phyloP scores from a whole-genome alignment of 2,113 vertebrate species.

The Albula goreensis region DNA sequence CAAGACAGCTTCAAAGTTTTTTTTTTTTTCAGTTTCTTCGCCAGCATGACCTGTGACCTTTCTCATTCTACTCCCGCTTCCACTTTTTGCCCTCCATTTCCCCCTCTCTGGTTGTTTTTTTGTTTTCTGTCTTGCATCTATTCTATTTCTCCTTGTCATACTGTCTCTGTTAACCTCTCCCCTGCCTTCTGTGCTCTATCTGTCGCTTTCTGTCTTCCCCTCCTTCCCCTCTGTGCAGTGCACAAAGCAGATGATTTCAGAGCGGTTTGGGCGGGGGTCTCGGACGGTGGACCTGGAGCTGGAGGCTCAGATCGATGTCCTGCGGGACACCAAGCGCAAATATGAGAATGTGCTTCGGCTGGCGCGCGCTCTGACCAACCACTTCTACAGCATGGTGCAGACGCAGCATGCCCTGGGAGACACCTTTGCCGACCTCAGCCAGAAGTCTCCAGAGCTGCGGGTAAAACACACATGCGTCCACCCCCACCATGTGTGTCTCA shows the following conservation, averaged over 20 bases:
- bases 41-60: background rate
- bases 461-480: slow-evolving; percentile 51
- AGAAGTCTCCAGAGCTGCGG: slow-evolving; percentile 96
- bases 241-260: slow-evolving; percentile 92
- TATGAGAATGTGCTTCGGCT: slow-evolving; percentile 88
- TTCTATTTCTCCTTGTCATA: background rate
- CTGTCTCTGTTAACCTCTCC: background rate
- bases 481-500: too few relatives aligned
- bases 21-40: background rate
- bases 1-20: too few relatives aligned
- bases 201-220: background rate
- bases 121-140: background rate
- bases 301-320: slow-evolving; percentile 92
- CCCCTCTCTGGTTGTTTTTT: background rate
- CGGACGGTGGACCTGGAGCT: slow-evolving; percentile 94
- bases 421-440: slow-evolving; percentile 95
- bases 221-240: slow-evolving; percentile 67
- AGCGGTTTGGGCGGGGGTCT: slow-evolving; percentile 90
- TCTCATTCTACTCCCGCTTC: background rate
- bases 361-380: slow-evolving; percentile 84
- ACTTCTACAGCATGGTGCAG: slow-evolving; percentile 97
- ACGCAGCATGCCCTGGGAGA: slow-evolving; percentile 94
- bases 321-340: slow-evolving; percentile 93
- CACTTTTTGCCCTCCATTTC: too few relatives aligned
- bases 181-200: background rate